Evolutionary conservation across 2,113 vertebrate species (phyloP).

Genomic region (Rhinogobius similis): DNA sequence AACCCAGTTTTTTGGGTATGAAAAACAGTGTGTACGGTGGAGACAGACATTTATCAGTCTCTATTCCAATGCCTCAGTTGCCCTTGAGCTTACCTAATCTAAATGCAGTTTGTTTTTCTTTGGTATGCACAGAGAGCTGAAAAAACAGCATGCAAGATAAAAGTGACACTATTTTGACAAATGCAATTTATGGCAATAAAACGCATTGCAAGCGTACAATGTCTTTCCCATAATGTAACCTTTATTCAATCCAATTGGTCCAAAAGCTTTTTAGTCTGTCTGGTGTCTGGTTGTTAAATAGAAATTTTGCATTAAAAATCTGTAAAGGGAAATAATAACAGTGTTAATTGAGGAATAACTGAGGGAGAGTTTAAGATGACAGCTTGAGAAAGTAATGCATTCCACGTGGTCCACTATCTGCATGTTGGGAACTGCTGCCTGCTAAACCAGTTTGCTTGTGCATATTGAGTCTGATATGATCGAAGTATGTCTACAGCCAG

Average conservation of each 20-base stretch:
- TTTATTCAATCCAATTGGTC: too few species aligned
- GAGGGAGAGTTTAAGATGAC: neutral
- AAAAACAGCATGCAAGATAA: neutral
- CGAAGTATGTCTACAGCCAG: conserved; percentile 29
- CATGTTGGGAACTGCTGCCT: conserved; percentile 37
- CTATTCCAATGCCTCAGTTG: neutral
- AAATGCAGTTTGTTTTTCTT: neutral
- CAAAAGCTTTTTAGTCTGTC: neutral
- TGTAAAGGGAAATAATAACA: neutral
- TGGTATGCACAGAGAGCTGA: neutral
- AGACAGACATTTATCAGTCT: neutral
- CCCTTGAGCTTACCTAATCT: neutral
- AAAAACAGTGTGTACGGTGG: neutral
- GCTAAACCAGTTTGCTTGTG: conserved; percentile 71
- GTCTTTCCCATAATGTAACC: too few species aligned
- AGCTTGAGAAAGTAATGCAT: conserved; percentile 17
- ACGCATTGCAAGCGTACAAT: neutral
- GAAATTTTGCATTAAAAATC: neutral
- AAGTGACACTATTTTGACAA: neutral
- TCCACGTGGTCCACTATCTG: conserved; percentile 54
- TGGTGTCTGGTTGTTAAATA: neutral
- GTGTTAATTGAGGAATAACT: neutral
- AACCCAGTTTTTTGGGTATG: neutral
- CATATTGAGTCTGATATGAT: conserved; percentile 31
- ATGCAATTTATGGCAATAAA: neutral